Conservation (phyloP, 2,888 invertebrate genomes). For the Aquatica leii region DNA sequence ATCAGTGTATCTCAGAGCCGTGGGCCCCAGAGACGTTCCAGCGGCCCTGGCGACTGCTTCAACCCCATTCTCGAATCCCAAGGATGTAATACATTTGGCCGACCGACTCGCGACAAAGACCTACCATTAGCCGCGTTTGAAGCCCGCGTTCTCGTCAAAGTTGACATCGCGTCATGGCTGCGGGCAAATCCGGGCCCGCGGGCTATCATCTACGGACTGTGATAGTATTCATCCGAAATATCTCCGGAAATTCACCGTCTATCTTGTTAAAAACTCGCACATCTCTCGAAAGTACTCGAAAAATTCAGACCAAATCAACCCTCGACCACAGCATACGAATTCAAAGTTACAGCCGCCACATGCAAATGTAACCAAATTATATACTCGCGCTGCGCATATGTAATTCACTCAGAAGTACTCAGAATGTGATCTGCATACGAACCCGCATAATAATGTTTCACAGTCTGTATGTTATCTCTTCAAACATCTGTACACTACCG, state of each 20-base stretch:
- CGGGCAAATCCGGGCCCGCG: slow-evolving; percentile 56
- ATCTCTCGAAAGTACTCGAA: slow-evolving; percentile 30
- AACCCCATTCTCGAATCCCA: slow-evolving; percentile 39
- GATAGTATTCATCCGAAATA: slow-evolving; percentile 23
- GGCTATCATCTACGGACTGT: slow-evolving; percentile 49
- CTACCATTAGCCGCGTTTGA: slow-evolving; percentile 54
- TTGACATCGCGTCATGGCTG: slow-evolving; percentile 57
- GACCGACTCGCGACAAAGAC: slow-evolving; percentile 52
- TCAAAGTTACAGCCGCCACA: slow-evolving; percentile 57
- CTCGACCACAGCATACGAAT: slow-evolving; percentile 46
- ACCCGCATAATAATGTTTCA: slow-evolving; percentile 27
- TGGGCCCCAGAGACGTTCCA: slow-evolving; percentile 50
- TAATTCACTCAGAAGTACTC: slow-evolving; percentile 50
- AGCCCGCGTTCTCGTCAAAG: slow-evolving; percentile 52
- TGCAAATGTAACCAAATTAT: slow-evolving; percentile 62
- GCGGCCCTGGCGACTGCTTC: slow-evolving; percentile 46
- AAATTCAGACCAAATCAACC: slow-evolving; percentile 40
- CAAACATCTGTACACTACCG: slow-evolving; percentile 50
- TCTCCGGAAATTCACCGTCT: slow-evolving; percentile 33
- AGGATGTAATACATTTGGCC: slow-evolving; percentile 44
- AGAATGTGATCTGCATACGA: slow-evolving; percentile 36
- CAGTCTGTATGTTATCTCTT: slow-evolving; percentile 46
- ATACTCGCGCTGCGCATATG: slow-evolving; percentile 59
- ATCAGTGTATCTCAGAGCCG: slow-evolving; percentile 56
- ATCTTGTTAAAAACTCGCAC: slow-evolving; percentile 29